Evolutionary conservation across 1,140 invertebrate genomes (phyloP), one percentile per base, ranked within the genome.

Genomic region (Trinorchestia longiramus): DNA sequence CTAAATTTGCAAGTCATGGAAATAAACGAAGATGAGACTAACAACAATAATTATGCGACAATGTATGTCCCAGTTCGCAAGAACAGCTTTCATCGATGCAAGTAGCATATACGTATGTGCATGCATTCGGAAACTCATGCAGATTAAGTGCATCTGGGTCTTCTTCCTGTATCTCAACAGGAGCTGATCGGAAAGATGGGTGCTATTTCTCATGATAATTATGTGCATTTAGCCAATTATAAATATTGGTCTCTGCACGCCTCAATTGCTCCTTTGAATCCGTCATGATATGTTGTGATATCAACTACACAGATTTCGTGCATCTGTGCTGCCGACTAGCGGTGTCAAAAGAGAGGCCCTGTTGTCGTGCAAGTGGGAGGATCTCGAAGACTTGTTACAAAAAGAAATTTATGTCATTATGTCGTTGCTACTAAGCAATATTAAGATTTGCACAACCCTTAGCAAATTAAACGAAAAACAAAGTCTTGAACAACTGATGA

Each of bases 1-100:
- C 92, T 47, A 17, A 94, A 40, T 45, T 94, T 94, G 92, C 92
- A 94, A 94, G 92, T 94, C 92, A 94, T 77, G 62, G 15, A 77
- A 19, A 77, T 36, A 11, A 28, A 77, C 62, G 62, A 77, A 77
- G 28, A 77, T 36, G 62, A 77, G 62, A 36, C 62, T 77, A 77
- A 77, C 62, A 77, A 28, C 62, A 11, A 77, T 77, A 77, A 77
- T 77, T 77, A 77, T 77, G 15, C 3, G 62, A 36, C 62, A 77
- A 77, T 77, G 11, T 36, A 36, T 36, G 62, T 77, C 62, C 62
- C 28, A 77, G 62, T 77, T 77, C 62, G 62, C 62, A 77, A 23
- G 62, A 77, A 77, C 62, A 36, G 28, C 62, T 77, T 11, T 77
- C 36, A 77, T 77, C 62, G 36, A 77, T 23, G 28, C 62, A 77